Evolutionary conservation across 2,888 invertebrate species (phyloP).

Genomic region (Listrodromus nycthemerus): DNA sequence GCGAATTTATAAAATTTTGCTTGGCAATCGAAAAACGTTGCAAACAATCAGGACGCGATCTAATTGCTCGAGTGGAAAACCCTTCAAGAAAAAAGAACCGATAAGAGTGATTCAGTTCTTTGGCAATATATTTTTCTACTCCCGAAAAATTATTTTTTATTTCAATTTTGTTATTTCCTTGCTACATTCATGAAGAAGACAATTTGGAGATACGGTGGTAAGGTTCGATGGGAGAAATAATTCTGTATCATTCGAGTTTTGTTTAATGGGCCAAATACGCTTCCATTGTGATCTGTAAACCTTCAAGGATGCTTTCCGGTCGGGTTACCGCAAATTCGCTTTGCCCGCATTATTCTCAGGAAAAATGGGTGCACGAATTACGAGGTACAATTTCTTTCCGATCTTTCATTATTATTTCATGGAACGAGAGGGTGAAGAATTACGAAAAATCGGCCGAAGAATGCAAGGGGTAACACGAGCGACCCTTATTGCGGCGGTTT

Average conservation of each 20-base stretch:
- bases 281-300: not conserved
- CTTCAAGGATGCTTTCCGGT: not conserved
- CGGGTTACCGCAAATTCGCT: not conserved
- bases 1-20: not conserved
- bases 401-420: constrained; percentile 62
- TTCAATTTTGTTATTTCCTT: too few species aligned
- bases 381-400: constrained; percentile 26
- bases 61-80: too few species aligned
- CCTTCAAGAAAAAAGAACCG: too few species aligned
- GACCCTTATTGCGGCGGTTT: constrained; percentile 59
- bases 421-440: constrained; percentile 45
- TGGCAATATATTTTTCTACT: too few species aligned
- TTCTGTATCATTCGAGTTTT: not conserved
- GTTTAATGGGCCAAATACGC: not conserved
- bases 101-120: too few species aligned
- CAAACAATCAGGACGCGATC: too few species aligned
- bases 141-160: too few species aligned
- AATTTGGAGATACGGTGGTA: not conserved
- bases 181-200: not conserved
- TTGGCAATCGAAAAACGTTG: too few species aligned
- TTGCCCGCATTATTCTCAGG: not conserved
- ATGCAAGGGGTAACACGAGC: constrained; percentile 53
- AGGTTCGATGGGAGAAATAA: not conserved
- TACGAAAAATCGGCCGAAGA: constrained; percentile 29
- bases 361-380: constrained; percentile 8